Evolutionary conservation across 2,888 invertebrate genomes (phyloP).

Genomic region (Leistus spinibarbis): DNA sequence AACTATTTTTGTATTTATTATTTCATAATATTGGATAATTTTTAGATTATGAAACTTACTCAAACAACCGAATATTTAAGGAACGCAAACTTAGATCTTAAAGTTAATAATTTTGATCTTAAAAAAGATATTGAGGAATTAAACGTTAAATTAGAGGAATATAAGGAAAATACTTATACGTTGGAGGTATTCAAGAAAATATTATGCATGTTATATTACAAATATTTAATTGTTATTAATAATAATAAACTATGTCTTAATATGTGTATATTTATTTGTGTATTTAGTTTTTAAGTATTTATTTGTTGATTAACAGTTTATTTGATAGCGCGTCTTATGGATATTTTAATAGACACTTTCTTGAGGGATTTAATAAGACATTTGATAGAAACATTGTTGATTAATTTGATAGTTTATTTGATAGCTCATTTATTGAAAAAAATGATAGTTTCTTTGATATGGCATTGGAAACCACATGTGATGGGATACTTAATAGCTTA

Average conservation of each 20-base stretch:
- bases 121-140: conserved; percentile 52
- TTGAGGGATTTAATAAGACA: too few species aligned
- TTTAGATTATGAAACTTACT: conserved; percentile 43
- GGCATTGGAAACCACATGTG: too few species aligned
- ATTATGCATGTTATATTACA: background rate
- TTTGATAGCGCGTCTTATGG: too few species aligned
- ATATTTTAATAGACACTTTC: too few species aligned
- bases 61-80: conserved; percentile 45
- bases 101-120: conserved; percentile 52
- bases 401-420: too few species aligned
- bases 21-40: conserved; percentile 8
- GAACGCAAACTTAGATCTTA: conserved; percentile 52
- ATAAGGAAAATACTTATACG: conserved; percentile 45
- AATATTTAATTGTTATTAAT: background rate
- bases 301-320: too few species aligned
- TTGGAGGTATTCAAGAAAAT: conserved; percentile 22
- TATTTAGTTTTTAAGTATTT: background rate
- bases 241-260: background rate
- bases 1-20: background rate
- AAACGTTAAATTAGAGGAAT: conserved; percentile 51
- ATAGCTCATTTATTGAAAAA: background rate
- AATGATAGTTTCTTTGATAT: background rate
- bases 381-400: too few species aligned
- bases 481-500: background rate
- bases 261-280: conserved; percentile 5